Percentiles rank a stretch among this genome's conserved stretches.
phyloP scores from a whole-genome alignment of 1,140 invertebrate species.

The Dendrolimus kikuchii region DNA sequence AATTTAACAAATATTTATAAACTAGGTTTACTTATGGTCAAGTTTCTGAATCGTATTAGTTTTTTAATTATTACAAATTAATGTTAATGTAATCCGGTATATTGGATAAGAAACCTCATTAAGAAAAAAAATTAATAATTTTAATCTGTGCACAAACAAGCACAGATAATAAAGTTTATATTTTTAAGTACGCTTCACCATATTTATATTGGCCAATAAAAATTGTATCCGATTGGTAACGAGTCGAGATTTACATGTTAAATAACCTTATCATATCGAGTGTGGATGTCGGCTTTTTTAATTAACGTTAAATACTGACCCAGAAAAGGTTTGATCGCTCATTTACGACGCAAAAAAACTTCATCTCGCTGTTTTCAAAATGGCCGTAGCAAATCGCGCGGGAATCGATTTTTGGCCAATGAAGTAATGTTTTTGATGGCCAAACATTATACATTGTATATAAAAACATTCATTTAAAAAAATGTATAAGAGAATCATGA shows the following conservation, averaged over 20 bases:
- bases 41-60: too few relatives aligned
- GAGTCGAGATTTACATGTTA: background rate
- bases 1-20: too few relatives aligned
- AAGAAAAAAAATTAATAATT: too few relatives aligned
- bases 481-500: too few relatives aligned
- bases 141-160: too few relatives aligned
- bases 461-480: too few relatives aligned
- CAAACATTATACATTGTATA: too few relatives aligned
- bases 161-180: conserved; percentile 6
- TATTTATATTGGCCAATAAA: conserved; percentile 6
- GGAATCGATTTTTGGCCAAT: conserved; percentile 9
- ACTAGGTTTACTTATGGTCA: too few relatives aligned
- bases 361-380: conserved; percentile 8
- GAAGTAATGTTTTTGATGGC: conserved; percentile 1
- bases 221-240: conserved; percentile 2
- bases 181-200: conserved; percentile 7
- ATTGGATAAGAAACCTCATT: too few relatives aligned
- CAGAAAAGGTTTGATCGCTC: conserved; percentile 17
- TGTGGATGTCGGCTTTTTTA: conserved; percentile 12
- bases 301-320: conserved; percentile 18
- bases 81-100: too few relatives aligned
- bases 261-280: conserved; percentile 2
- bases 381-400: conserved; percentile 6
- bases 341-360: conserved; percentile 15
- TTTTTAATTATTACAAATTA: too few relatives aligned